Evolutionary conservation across 2,797 vertebrate species (phyloP), one percentile per base, ranked within the genome.

Genomic region (Ara ararauna): DNA sequence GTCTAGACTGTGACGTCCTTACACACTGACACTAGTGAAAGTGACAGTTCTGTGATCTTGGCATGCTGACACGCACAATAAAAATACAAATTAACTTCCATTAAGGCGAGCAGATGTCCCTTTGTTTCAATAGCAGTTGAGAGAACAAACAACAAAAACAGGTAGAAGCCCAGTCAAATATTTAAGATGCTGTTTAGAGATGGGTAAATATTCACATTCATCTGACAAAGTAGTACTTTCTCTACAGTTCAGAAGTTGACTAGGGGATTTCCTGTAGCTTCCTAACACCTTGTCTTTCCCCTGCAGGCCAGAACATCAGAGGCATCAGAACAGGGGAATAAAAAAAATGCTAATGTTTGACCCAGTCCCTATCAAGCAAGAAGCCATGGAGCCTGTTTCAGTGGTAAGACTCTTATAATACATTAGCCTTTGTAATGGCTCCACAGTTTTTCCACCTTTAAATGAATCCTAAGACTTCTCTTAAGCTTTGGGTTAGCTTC

Each of bases 311-410:
- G 50, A 87, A 89, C 72, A 75, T 81, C 97, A 94, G 83, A 94
- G 29, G 77, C 92, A 87, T 94, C 93, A 91, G 90, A 94, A 90
- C 51, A 85, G 64, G 85, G 68, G 90, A 94, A 89, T 96, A 98
- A 98, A 98, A 51, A 99, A 98, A 98, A 99, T 99, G 99, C 98
- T 99, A 96, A 99, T 99, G 98, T 99, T 98, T 98, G 99, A 99
- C 96, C 99, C 98, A 85, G 97, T 98, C 67, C 99, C 99, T 97
- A 98, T 99, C 96, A 99, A 99, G 97, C 98, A 99, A 98, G 98
- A 99, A 97, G 97, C 97, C 95, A 99, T 99, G 98, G 99, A 99
- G 93, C 98, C 98, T 70, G 81, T 98, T 94, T 97, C 98, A 36
- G 98, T 98, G 99, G 99, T 99, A 98, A 98, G 98, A 96, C 66